Evolutionary conservation across 2,797 vertebrate species (phyloP), one percentile per base, ranked within the genome.

Genomic region (Hozukius guyotensis): DNA sequence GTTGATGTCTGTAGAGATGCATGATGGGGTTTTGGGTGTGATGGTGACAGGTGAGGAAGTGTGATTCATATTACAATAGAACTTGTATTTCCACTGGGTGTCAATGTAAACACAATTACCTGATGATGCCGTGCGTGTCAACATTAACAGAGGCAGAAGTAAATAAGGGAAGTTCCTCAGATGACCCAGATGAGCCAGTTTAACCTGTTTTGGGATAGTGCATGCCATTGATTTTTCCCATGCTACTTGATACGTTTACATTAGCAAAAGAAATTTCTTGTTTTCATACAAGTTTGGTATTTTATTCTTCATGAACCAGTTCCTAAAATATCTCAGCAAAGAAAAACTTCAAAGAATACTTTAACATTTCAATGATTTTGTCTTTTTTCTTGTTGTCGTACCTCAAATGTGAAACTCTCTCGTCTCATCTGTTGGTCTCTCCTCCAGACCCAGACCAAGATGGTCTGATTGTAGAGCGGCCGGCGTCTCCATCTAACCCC

Each of bases 391-490:
- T 46, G 42, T 46, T 18, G 42, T 46, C 4, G 2, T 36, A 25
- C 3, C 13, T 59, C 18, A 46, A n/a, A 22, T 62, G n/a, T 52
- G 24, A 72, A 65, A 53, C 8, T 38, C 36, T 38, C 18, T 66
- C 18, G 3, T 34, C 69, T 69, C n/a, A 49, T 77, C 8, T 75
- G 31, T 36, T 86, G 27, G 8, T 73, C 0, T 78, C 49, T 60
- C 32, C 52, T 65, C 46, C 75, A 84, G 76, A 87, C 11, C 31
- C 81, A 10, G 76, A 88, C 14, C 90, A 90, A 53, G 87, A 89
- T 16, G 85, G 74, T 22, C 72, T 70, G 11, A 88, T 84, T 3
- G 72, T 77, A 16, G 92, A 90, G 64, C 82, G 72, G 5, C 83
- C 71, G 3, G 55, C 83, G 0, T 88, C 90, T 42, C 87, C 93